phyloP scores from a whole-genome alignment of 2,888 invertebrate genomes.

The Andrena haemorrhoa region DNA sequence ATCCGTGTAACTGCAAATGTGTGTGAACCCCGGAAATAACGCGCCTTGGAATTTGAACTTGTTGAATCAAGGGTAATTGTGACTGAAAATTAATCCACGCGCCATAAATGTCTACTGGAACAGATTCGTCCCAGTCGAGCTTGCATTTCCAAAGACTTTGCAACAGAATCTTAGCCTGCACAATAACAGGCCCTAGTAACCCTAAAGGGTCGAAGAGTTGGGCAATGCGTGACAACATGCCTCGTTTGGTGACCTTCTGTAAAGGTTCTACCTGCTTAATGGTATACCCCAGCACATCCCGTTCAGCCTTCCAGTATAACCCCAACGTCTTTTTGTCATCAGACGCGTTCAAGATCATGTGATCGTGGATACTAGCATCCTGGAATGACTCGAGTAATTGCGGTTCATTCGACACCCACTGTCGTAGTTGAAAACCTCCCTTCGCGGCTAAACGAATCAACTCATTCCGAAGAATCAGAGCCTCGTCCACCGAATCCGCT shows the following conservation, averaged over 20 bases:
- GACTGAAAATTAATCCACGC: background rate
- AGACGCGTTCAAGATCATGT: background rate
- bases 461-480: too few species aligned
- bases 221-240: background rate
- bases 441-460: too few species aligned
- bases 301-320: background rate
- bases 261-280: background rate
- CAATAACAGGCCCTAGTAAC: background rate
- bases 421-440: background rate
- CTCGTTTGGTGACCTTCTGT: background rate
- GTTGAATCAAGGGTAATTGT: background rate
- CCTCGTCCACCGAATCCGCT: background rate
- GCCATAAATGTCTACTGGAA: background rate
- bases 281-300: background rate
- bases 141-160: conserved; percentile 4
- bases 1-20: background rate
- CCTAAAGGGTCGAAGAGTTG: background rate
- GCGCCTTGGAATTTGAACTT: background rate
- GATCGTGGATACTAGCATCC: background rate
- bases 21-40: background rate
- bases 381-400: background rate
- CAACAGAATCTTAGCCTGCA: conserved; percentile 11
- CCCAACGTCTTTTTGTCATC: conserved; percentile 1
- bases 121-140: conserved; percentile 12
- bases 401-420: conserved; percentile 10